A percentile compares a stretch with the other conserved stretches of the same genome.
Conservation (phyloP, 2,113 vertebrate genomes). For the Megaptera novaeangliae region DNA sequence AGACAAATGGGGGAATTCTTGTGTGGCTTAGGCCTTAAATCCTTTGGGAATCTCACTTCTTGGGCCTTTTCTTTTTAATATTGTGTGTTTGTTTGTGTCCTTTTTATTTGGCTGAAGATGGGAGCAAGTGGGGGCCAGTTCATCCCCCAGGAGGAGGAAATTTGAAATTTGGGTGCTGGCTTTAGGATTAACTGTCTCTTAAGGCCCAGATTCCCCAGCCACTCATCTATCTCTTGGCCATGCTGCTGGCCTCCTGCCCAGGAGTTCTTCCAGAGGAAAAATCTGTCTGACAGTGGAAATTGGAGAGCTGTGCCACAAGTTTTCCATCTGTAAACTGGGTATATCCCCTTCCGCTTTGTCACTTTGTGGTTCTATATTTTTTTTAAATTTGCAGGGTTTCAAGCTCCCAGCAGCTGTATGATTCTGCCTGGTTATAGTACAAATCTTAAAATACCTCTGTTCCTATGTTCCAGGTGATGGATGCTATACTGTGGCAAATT, state of each 20-base stretch:
- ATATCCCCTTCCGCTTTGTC: not conserved
- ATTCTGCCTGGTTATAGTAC: not conserved
- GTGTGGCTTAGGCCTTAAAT: conserved; percentile 53
- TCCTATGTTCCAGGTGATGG: not conserved
- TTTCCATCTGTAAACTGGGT: not conserved
- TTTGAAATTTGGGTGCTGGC: conserved; percentile 14
- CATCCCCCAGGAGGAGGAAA: conserved; percentile 30
- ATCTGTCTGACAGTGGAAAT: not conserved
- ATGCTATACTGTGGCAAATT: not conserved
- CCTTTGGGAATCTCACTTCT: conserved; percentile 19
- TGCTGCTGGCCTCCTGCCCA: not conserved
- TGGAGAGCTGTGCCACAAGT: not conserved
- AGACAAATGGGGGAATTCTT: conserved; percentile 59
- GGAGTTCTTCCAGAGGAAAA: not conserved
- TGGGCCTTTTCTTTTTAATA: conserved; percentile 17
- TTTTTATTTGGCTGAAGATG: conserved; percentile 29
- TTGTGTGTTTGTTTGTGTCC: conserved; percentile 13
- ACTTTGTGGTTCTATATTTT: not conserved
- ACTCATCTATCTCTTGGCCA: not conserved
- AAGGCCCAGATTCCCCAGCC: not conserved
- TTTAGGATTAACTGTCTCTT: not conserved
- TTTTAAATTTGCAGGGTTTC: not conserved
- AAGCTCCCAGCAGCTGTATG: not conserved
- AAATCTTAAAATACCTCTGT: not conserved
- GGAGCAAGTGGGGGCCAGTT: not conserved